Conservation (phyloP, 2,888 invertebrate genomes). For the Hypsopygia costalis region DNA sequence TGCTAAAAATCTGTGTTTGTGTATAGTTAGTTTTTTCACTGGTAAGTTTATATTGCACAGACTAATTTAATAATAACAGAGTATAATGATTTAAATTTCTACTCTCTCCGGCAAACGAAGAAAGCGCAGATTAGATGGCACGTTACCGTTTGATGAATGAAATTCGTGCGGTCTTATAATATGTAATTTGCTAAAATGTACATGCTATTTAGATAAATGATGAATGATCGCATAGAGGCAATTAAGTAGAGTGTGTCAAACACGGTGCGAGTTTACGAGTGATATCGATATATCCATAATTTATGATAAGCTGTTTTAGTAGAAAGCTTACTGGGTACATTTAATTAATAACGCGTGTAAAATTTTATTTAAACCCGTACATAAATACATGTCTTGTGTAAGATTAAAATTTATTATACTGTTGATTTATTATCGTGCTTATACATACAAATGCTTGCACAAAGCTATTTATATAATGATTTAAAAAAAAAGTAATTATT, state of each 20-base stretch:
- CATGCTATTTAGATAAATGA: slow-evolving; percentile 9
- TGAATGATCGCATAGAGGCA: slow-evolving; percentile 12
- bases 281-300: not conserved
- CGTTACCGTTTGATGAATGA: slow-evolving; percentile 33
- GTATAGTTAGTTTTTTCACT: slow-evolving; percentile 33
- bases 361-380: not conserved
- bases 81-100: slow-evolving; percentile 4
- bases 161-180: slow-evolving; percentile 16
- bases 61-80: not conserved
- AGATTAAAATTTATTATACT: too few species aligned
- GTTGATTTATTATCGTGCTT: too few species aligned
- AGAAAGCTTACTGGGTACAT: slow-evolving; percentile 1
- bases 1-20: slow-evolving; percentile 57
- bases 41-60: slow-evolving; percentile 33
- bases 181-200: slow-evolving; percentile 11
- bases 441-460: too few species aligned
- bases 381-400: too few species aligned
- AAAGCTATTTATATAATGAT: too few species aligned
- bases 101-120: slow-evolving; percentile 46
- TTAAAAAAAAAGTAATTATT: too few species aligned
- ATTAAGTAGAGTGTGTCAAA: slow-evolving; percentile 9
- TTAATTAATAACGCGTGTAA: not conserved
- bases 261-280: not conserved
- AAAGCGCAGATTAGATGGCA: slow-evolving; percentile 40
- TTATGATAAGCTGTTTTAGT: not conserved